phyloP scores from a whole-genome alignment of 2,113 vertebrate species.

The Toxostoma redivivum region DNA sequence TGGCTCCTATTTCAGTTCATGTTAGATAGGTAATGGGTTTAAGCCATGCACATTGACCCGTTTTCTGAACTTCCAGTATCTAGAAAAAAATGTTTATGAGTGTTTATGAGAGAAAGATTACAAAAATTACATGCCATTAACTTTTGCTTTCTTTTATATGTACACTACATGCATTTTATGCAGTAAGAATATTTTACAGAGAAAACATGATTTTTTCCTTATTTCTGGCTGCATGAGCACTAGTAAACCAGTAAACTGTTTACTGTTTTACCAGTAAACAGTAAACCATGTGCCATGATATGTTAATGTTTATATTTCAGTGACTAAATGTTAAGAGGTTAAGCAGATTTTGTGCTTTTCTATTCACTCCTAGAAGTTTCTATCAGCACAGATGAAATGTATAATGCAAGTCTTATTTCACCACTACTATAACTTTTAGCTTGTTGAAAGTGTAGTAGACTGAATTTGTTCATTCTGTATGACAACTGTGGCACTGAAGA shows the following conservation, averaged over 20 bases:
- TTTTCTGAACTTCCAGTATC: not conserved
- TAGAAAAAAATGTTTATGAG: not conserved
- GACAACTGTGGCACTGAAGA: not conserved
- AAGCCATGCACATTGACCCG: not conserved
- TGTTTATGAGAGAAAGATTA: not conserved
- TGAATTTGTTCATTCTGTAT: not conserved
- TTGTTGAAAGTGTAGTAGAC: not conserved
- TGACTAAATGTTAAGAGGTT: not conserved
- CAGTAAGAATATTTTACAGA: not conserved
- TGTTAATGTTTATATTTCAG: not conserved
- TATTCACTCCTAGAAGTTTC: not conserved
- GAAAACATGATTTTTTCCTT: not conserved
- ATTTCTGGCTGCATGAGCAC: not conserved
- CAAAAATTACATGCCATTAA: not conserved
- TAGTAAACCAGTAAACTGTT: not conserved
- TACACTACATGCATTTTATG: not conserved
- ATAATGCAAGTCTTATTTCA: not conserved
- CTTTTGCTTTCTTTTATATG: not conserved
- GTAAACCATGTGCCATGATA: not conserved
- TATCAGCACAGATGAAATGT: not conserved
- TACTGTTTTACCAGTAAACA: no score
- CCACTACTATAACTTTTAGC: not conserved
- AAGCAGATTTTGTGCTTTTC: not conserved
- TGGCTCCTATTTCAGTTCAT: not conserved
- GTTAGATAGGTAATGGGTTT: not conserved